phyloP scores from a whole-genome alignment of 2,113 vertebrate genomes.

The Mobula birostris region DNA sequence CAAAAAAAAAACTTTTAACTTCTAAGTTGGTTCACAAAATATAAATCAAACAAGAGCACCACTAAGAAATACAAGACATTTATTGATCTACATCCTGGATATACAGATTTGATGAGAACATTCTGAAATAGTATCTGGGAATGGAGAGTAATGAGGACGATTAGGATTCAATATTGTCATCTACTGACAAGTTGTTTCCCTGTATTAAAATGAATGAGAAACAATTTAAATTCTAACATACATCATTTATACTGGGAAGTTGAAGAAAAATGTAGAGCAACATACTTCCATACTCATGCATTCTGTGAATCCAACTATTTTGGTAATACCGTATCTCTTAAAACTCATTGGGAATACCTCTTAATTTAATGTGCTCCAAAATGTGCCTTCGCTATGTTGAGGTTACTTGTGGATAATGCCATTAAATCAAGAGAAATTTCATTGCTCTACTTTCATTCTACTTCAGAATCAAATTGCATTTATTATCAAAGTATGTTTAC shows the following conservation, averaged over 20 bases:
- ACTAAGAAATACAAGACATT: not conserved
- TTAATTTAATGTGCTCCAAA: not conserved
- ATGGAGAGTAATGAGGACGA: constrained; percentile 23
- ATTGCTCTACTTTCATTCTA: not conserved
- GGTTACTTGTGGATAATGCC: not conserved
- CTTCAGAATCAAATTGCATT: not conserved
- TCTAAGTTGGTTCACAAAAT: constrained; percentile 1
- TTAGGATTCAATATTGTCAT: constrained; percentile 1
- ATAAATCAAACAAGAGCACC: not conserved
- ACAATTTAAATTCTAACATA: not conserved
- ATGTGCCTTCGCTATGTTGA: not conserved
- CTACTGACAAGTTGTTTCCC: constrained; percentile 5
- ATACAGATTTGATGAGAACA: constrained; percentile 3
- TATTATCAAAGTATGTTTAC: too few species aligned
- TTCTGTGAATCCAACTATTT: not conserved
- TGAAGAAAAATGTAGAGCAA: not conserved
- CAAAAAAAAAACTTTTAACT: not conserved
- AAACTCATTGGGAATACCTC: not conserved
- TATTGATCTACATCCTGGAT: constrained; percentile 12
- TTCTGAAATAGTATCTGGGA: not conserved
- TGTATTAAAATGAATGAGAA: constrained; percentile 19
- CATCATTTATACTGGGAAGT: not conserved
- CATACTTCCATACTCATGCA: not conserved
- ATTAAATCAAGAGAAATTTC: not conserved
- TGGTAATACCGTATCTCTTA: not conserved